Base-by-base conservation (phyloP, 1,140 invertebrate species). In the Gonatopus flavifemur region DNA sequence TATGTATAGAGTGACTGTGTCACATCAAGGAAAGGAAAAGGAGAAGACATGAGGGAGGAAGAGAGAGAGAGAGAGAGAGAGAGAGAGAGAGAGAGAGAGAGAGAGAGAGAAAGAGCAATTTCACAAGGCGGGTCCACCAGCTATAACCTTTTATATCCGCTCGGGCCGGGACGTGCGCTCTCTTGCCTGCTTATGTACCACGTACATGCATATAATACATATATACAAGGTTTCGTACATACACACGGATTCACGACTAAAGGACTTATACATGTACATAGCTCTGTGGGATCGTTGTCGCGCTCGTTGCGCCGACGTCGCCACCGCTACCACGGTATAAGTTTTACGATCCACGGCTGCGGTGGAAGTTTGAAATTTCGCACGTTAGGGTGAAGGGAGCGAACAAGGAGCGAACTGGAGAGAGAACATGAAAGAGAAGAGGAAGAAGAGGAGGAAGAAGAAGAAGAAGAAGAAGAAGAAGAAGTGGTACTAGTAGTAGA, bases 311-410 rank as follows among this genome's bases (percentile, higher is more conserved):
- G 30, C 30, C 32, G 28, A 10, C 39, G 31, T 10, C 19, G 21
- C 33, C 6, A 24, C 19, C 20, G 61, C 48, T 65, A 57, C 57
- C 64, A 52, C 58, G 52, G 55, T 54, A 62, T 56, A 63, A 68
- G 67, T 69, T 70, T 72, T 69, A 72, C 64, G 67, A 69, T 62
- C 38, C 54, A 52, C 38, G 42, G 45, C 47, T 41, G 45, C 38
- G 56, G 49, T 61, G 59, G 59, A 70, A 70, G 62, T 69, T 66
- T 49, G 57, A 63, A 64, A 64, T 69, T 70, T 64, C 55, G 59
- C 61, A 60, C 66, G 64, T 64, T 51, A 58, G 59, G 49, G 44
- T 54, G 39, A n/a, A n/a, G n/a, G n/a, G 55, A 46, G 31, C 15
- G 40, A 33, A 53, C 42, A 49, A 40, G 18, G 37, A 37, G 32